Percentiles rank a stretch among this genome's conserved stretches.
Evolutionary conservation across 2,888 invertebrate genomes (phyloP).

Genomic region (Metallyticus violacea): DNA sequence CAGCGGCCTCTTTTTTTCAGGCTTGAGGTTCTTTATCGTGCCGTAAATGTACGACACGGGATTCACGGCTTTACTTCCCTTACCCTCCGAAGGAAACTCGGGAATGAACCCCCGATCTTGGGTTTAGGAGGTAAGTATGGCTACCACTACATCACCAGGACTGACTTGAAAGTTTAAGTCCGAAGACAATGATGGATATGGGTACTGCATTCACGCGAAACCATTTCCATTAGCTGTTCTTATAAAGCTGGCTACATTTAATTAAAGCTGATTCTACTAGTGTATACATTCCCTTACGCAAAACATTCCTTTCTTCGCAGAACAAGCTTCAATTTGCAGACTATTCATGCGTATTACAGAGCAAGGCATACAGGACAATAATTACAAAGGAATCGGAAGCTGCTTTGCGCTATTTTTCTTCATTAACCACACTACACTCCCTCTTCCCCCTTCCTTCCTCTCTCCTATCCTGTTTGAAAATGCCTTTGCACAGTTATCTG

Average conservation of each 20-base stretch:
- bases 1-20: too few relatives aligned
- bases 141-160: too few relatives aligned
- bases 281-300: not conserved
- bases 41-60: too few relatives aligned
- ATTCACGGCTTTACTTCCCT: too few relatives aligned
- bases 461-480: not conserved
- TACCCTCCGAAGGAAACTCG: too few relatives aligned
- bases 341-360: not conserved
- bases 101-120: too few relatives aligned
- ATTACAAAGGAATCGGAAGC: not conserved
- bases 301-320: too few relatives aligned
- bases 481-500: slow-evolving; percentile 32
- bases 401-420: not conserved
- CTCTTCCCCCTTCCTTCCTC: too few relatives aligned
- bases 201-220: not conserved
- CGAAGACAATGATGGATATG: too few relatives aligned
- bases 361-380: not conserved
- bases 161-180: too few relatives aligned
- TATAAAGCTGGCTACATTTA: not conserved
- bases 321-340: not conserved
- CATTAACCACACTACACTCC: not conserved
- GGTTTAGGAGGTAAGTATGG: too few relatives aligned
- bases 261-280: not conserved
- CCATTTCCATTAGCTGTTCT: not conserved
- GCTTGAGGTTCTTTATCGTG: too few relatives aligned